phyloP scores from a whole-genome alignment of 2,888 invertebrate species.

The Plagodis dolabraria region DNA sequence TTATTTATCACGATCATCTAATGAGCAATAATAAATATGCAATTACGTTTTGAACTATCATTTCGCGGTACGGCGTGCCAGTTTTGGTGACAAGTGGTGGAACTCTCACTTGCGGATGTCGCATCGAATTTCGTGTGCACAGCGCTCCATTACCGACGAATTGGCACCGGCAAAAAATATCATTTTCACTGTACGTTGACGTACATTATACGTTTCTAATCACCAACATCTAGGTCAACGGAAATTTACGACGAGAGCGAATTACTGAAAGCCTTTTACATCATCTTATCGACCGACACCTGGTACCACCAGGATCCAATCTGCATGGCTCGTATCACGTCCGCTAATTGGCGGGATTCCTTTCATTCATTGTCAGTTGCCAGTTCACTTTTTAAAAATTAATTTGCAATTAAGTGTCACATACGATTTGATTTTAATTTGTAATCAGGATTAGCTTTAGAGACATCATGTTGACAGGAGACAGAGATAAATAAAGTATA shows the following conservation, averaged over 20 bases:
- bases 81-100: slow-evolving; percentile 80
- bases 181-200: slow-evolving; percentile 71
- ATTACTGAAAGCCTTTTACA: slow-evolving; percentile 82
- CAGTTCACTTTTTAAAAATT: slow-evolving; percentile 46
- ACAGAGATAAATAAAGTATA: slow-evolving; percentile 58
- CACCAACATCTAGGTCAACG: slow-evolving; percentile 80
- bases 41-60: slow-evolving; percentile 66
- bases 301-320: slow-evolving; percentile 80
- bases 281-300: slow-evolving; percentile 66
- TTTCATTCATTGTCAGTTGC: slow-evolving; percentile 52
- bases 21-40: slow-evolving; percentile 54
- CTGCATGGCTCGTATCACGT: slow-evolving; percentile 54
- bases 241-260: slow-evolving; percentile 76
- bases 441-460: slow-evolving; percentile 71
- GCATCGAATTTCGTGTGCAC: slow-evolving; percentile 71
- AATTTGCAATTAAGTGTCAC: slow-evolving; percentile 67
- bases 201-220: slow-evolving; percentile 75
- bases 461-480: slow-evolving; percentile 64
- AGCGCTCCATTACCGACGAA: slow-evolving; percentile 74
- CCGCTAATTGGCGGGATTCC: slow-evolving; percentile 66
- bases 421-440: slow-evolving; percentile 63
- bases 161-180: slow-evolving; percentile 79
- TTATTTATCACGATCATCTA: slow-evolving; percentile 22
- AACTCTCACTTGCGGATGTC: slow-evolving; percentile 83
- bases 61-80: slow-evolving; percentile 69